A percentile compares a stretch with the other conserved stretches of the same genome.
Evolutionary conservation across 2,888 invertebrate species (phyloP).

Genomic region (Serrognathus titanus): DNA sequence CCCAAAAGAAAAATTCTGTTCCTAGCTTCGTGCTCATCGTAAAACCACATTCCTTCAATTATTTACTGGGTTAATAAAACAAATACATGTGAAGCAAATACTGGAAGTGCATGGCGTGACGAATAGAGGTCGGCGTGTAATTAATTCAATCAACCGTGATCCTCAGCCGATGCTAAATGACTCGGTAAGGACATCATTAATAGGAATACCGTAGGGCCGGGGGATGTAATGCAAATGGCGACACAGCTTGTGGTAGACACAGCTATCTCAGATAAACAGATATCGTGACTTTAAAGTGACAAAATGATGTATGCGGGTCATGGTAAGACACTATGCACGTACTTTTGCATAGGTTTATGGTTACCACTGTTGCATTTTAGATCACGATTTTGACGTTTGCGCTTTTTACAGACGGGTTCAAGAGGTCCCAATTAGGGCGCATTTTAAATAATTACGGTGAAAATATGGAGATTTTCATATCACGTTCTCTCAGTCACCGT

Average conservation of each 20-base stretch:
- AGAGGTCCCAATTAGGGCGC: constrained; percentile 34
- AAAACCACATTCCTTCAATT: too few species aligned
- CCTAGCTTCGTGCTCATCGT: too few species aligned
- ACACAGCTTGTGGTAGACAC: constrained; percentile 24
- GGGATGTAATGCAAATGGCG: constrained; percentile 23
- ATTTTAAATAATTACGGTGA: constrained; percentile 27
- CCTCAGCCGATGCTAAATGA: constrained; percentile 7
- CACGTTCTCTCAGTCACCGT: constrained; percentile 7
- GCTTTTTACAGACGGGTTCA: constrained; percentile 26
- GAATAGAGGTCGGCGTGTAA: not conserved
- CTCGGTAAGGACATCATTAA: constrained; percentile 4
- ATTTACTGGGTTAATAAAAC: too few species aligned
- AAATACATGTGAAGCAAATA: too few species aligned
- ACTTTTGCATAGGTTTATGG: constrained; percentile 18
- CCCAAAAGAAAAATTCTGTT: too few species aligned
- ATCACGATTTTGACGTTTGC: constrained; percentile 36
- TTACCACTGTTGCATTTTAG: constrained; percentile 24
- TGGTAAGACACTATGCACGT: constrained; percentile 16
- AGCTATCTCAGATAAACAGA: constrained; percentile 27
- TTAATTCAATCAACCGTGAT: constrained; percentile 9
- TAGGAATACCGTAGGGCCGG: constrained; percentile 6
- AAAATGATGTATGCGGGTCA: constrained; percentile 33
- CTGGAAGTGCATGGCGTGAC: not conserved
- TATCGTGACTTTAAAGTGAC: constrained; percentile 32
- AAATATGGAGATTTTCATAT: constrained; percentile 24